Percentiles rank a stretch among this genome's conserved stretches.
Conservation (phyloP, 1,140 invertebrate genomes). For the Tribolium castaneum region DNA sequence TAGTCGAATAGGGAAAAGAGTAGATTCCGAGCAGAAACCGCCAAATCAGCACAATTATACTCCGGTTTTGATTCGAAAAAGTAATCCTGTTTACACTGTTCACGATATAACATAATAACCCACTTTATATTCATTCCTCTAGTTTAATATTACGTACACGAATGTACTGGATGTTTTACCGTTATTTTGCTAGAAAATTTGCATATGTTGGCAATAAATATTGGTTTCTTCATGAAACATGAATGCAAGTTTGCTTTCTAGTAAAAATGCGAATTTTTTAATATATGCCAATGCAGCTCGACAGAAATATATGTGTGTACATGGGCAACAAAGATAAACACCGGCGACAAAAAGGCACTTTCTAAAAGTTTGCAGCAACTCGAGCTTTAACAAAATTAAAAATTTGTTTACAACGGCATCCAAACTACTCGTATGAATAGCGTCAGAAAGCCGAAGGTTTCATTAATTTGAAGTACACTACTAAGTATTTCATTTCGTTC, state of each 20-base stretch:
- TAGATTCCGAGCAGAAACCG: neutral
- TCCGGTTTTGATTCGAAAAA: neutral
- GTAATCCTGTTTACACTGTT: slow-evolving; percentile 6
- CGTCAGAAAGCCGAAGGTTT: neutral
- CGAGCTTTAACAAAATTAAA: neutral
- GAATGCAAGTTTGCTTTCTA: slow-evolving; percentile 1
- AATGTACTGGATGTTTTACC: slow-evolving; percentile 10
- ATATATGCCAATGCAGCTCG: neutral
- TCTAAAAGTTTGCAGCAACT: neutral
- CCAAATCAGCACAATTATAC: neutral
- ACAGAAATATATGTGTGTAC: neutral
- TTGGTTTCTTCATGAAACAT: slow-evolving; percentile 12
- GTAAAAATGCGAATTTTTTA: slow-evolving; percentile 4
- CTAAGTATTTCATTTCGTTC: neutral
- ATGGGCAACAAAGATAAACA: neutral
- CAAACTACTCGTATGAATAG: neutral
- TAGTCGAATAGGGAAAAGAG: neutral
- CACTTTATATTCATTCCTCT: slow-evolving; percentile 21
- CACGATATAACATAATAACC: slow-evolving; percentile 6
- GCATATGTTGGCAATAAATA: slow-evolving; percentile 34
- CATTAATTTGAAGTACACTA: neutral
- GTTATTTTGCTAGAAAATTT: slow-evolving; percentile 23
- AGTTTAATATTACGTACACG: slow-evolving; percentile 17
- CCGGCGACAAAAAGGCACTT: neutral
- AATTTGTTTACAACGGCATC: neutral